Conservation (phyloP, 2,113 vertebrate species). For the Hepsetus odoe region DNA sequence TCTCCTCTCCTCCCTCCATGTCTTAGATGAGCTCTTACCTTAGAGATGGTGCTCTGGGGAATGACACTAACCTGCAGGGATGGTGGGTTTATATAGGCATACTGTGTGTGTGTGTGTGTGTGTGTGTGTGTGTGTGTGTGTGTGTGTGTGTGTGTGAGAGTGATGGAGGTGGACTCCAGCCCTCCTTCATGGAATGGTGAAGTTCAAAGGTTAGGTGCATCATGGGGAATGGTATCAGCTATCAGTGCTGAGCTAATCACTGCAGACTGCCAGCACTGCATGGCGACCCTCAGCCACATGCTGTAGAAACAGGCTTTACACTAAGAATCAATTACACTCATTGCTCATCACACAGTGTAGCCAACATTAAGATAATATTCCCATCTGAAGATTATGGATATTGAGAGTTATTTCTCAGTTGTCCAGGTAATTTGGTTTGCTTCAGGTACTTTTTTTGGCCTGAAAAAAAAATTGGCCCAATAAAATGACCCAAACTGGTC, state of each 20-base stretch:
- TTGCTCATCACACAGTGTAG: too few species aligned
- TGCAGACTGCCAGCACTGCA: background rate
- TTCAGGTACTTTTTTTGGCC: too few species aligned
- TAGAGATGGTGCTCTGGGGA: slow-evolving; percentile 50
- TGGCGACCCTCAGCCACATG: background rate
- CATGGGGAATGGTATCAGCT: slow-evolving; percentile 4
- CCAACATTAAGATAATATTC: too few species aligned
- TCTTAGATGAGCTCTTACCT: slow-evolving; percentile 55
- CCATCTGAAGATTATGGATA: too few species aligned
- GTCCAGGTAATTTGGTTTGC: too few species aligned
- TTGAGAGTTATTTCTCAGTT: too few species aligned
- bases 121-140: background rate
- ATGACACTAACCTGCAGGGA: slow-evolving; percentile 11
- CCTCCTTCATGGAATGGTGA: slow-evolving; percentile 51
- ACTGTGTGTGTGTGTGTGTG: background rate
- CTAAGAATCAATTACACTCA: too few species aligned
- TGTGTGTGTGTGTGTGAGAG: too few species aligned
- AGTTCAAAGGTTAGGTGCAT: slow-evolving; percentile 54
- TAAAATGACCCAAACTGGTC: too few species aligned
- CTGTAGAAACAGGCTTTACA: too few species aligned
- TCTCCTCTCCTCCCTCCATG: background rate
- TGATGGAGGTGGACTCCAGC: slow-evolving; percentile 57
- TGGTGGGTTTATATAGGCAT: slow-evolving; percentile 55
- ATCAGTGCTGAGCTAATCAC: slow-evolving; percentile 22
- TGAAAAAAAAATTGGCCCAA: too few species aligned